phyloP scores from a whole-genome alignment of 64 coral and sea anemone genomes.

The Actinia tenebrosa region DNA sequence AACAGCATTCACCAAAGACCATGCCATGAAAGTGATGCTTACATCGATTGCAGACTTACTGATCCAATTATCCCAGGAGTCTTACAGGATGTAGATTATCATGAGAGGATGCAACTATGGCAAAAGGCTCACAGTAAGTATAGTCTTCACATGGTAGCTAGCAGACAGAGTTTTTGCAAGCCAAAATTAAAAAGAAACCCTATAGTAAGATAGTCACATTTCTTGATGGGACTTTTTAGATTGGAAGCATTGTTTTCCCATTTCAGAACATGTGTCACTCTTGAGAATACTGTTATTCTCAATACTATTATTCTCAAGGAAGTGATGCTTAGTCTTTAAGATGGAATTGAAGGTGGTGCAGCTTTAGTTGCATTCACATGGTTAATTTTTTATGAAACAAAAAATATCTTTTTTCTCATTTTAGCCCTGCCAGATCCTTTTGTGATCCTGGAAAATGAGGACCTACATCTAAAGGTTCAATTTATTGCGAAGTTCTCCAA shows the following conservation, averaged over 20 bases:
- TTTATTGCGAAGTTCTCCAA: constrained; percentile 59
- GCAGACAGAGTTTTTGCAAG: too few species aligned
- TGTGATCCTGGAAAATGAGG: constrained; percentile 40
- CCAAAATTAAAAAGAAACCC: too few species aligned
- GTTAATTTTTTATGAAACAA: too few species aligned
- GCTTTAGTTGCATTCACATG: too few species aligned
- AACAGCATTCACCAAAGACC: constrained; percentile 63
- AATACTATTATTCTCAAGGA: too few species aligned
- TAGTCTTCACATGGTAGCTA: background rate
- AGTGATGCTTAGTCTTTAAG: too few species aligned
- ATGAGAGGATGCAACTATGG: constrained; percentile 67
- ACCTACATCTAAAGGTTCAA: constrained; percentile 33
- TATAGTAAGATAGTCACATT: too few species aligned
- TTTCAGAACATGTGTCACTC: too few species aligned
- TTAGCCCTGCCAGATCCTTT: constrained; percentile 49
- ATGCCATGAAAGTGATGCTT: constrained; percentile 77
- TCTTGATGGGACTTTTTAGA: too few species aligned
- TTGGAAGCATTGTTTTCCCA: too few species aligned
- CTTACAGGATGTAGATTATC: constrained; percentile 32
- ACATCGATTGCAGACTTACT: constrained; percentile 65
- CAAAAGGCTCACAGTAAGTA: constrained; percentile 70
- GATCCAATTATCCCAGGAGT: constrained; percentile 45
- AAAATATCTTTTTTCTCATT: background rate
- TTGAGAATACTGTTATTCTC: too few species aligned
- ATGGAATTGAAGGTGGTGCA: too few species aligned